Percentiles rank a stretch among this genome's conserved stretches.
These are phyloP conservation scores for Scaptomyza flava DNA, from an alignment of 2,888 invertebrate species.

Conservation along the genomic window DNA sequence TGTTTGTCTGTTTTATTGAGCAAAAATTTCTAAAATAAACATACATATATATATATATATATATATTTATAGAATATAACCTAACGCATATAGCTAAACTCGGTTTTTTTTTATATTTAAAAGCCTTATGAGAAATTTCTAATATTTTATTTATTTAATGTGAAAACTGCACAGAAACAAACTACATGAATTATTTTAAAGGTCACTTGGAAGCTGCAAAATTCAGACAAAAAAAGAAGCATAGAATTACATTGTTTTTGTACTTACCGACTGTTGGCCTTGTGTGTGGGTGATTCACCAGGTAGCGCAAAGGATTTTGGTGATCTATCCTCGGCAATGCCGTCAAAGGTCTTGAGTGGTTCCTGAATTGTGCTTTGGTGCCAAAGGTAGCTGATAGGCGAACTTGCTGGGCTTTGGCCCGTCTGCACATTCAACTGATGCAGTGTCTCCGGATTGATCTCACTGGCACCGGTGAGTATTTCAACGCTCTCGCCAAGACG, in stretches of 20 bases:
- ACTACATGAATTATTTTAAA: background rate
- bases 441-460: constrained; percentile 72
- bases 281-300: constrained; percentile 62
- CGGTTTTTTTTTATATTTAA: no score
- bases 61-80: no score
- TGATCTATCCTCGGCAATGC: constrained; percentile 60
- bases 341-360: constrained; percentile 80
- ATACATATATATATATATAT: no score
- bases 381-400: constrained; percentile 85
- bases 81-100: no score
- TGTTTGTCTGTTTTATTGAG: no score
- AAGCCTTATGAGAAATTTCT: background rate
- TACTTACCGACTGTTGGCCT: constrained; percentile 74
- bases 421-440: constrained; percentile 50
- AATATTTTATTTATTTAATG: constrained; percentile 14
- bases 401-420: constrained; percentile 83
- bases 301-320: constrained; percentile 49
- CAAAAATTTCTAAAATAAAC: no score
- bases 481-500: constrained; percentile 82
- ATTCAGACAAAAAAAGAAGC: constrained; percentile 29
- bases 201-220: constrained; percentile 3
- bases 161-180: constrained; percentile 1
- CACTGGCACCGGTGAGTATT: constrained; percentile 81
- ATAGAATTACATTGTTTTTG: background rate
- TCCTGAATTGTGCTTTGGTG: constrained; percentile 85